Evolutionary conservation across 2,113 vertebrate genomes (phyloP), one percentile per base, ranked within the genome.

Genomic region (Octodon degus): DNA sequence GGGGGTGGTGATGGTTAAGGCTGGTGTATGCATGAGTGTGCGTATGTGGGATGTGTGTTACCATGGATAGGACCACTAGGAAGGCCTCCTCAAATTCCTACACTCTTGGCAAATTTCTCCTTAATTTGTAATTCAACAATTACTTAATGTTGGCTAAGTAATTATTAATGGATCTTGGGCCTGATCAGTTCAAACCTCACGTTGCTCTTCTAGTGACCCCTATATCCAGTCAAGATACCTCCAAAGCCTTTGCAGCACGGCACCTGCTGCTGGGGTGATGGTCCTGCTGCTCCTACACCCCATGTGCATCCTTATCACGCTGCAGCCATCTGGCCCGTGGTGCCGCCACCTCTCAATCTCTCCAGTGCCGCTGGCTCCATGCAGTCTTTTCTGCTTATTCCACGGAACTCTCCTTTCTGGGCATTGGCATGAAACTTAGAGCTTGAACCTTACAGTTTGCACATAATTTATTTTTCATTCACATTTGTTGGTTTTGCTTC

Each of bases 31-130:
- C 4, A 17, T 58, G 70, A 50, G 32, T 47, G 13, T 60, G 30
- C 11, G 7, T 53, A 27, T 9, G 22, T 27, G 25, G 19, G 25
- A 34, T 34, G 1, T 22, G 32, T 30, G 43, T 1, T 6, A 47
- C 11, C 32, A 30, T 84, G 76, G 58, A 40, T 3, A 14, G 53
- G 37, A 25, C 17, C 3, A 14, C 11, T 16, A 74, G 14, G 50
- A 77, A 76, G 74, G 32, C 19, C 32, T 90, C 37, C 24, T 10
- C 63, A 12, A 53, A 34, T 67, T 81, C 17, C 22, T 65, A 43
- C 19, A 34, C 87, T 89, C 67, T 93, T 96, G 70, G 86, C 20
- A 92, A 85, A 74, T n/a, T 1, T 96, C 60, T 30, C 2, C 11
- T 70, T 88, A n/a, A n/a, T n/a, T n/a, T n/a, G n/a, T n/a, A n/a